Base-by-base conservation (phyloP, 2,113 vertebrate species). In the Cheilinus undulatus region DNA sequence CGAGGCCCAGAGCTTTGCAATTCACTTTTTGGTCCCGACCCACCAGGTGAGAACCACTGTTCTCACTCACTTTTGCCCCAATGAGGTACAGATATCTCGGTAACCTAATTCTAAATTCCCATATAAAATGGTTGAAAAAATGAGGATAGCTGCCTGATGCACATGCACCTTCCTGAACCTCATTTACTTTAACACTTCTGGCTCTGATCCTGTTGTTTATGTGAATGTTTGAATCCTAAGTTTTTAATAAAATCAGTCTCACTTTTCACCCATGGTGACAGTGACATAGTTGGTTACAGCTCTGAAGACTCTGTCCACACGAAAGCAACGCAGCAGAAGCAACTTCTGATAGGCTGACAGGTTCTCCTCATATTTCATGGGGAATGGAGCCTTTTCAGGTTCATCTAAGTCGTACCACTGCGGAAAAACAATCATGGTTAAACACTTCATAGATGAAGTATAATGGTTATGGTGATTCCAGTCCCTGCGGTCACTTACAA, bases 261-360 rank as follows among this genome's bases (percentile, higher is more conserved):
- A 99, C 98, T 92, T 97, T 85, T 97, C 94, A 23, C 95, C 94
- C 96, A 99, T 96, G 0, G 94, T 96, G 53, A 91, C 7, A 0
- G 93, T 95, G 54, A 99, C 91, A 0, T 97, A 99, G 88, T 97
- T 94, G 0, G 89, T 96, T 54, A 98, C 95, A 0, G 97, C 97
- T n/a, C 96, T 95, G 61, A 97, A 98, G 0, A 99, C 94, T 2
- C 97, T 92, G 36, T 99, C 98, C 54, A 98, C 94, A 0, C 97
- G 95, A 91, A 99, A 98, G 59, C 97, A 99, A 4, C 97, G 95
- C 58, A 99, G 48, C 30, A 99, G 77, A 0, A 99, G 92, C 27
- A 99, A 91, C 85, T 94, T 98, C 93, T 99, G 97, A 83, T 99
- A 99, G 30, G 70, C 20, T 0, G 93, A 93, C 80, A 99, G 90